Conservation (phyloP, 2,888 invertebrate genomes). For the Hymenopus coronatus region DNA sequence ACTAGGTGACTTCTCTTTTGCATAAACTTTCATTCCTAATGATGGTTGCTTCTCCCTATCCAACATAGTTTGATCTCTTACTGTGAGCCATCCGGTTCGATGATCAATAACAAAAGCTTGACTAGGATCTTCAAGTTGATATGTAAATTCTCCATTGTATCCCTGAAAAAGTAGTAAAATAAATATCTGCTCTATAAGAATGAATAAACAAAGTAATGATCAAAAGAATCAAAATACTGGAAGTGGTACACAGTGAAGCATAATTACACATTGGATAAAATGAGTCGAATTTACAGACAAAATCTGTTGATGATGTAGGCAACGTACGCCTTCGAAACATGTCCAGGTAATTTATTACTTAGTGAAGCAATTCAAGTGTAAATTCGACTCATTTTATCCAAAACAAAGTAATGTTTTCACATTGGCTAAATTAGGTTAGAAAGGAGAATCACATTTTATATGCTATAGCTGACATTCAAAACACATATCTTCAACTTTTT, state of each 20-base stretch:
- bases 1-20: slow-evolving; percentile 71
- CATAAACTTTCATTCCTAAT: slow-evolving; percentile 63
- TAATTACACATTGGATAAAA: too few species aligned
- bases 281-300: too few species aligned
- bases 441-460: too few species aligned
- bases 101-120: slow-evolving; percentile 80
- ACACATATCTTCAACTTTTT: too few species aligned
- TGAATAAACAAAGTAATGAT: background rate
- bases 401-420: background rate
- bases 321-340: too few species aligned
- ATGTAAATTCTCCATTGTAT: slow-evolving; percentile 80
- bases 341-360: too few species aligned
- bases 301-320: too few species aligned
- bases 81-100: slow-evolving; percentile 81
- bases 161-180: slow-evolving; percentile 48
- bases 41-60: slow-evolving; percentile 76
- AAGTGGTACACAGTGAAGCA: too few species aligned
- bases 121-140: slow-evolving; percentile 68
- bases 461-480: too few species aligned
- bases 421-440: too few species aligned
- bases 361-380: too few species aligned
- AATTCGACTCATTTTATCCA: background rate
- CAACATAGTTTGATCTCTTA: slow-evolving; percentile 67
- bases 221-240: too few species aligned
- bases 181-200: background rate